Evolutionary conservation across 2,113 vertebrate species (phyloP).

Genomic region (Diadophis punctatus): DNA sequence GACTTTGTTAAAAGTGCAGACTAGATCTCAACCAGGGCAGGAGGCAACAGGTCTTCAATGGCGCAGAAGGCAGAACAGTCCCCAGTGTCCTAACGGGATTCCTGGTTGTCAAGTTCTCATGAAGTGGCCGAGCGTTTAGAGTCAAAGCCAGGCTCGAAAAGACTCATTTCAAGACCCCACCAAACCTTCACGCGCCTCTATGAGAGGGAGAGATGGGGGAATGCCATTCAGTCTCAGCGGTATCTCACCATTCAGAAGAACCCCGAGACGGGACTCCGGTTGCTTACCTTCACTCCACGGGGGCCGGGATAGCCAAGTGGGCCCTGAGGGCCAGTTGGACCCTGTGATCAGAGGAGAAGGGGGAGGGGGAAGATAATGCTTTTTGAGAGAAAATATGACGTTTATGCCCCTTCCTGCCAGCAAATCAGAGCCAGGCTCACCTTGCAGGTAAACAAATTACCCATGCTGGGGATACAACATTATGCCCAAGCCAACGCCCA

Average conservation of each 20-base stretch:
- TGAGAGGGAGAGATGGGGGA: not conserved
- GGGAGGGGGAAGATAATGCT: not conserved
- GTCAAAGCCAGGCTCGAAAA: not conserved
- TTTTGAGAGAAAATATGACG: not conserved
- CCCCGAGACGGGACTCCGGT: fast-evolving
- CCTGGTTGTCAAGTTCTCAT: not conserved
- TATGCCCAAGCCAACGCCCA: not conserved
- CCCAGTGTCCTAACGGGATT: not conserved
- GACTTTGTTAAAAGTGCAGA: not conserved
- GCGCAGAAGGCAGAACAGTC: not conserved
- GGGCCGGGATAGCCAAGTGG: constrained; percentile 92
- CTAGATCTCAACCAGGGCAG: not conserved
- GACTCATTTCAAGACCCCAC: not conserved
- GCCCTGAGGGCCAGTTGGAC: constrained; percentile 91
- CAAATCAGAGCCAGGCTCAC: not conserved
- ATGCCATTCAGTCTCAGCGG: not conserved
- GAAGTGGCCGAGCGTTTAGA: not conserved
- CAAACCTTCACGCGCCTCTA: not conserved
- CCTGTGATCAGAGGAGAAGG: constrained; percentile 64
- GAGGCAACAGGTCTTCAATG: not conserved
- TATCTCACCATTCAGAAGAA: fast-evolving
- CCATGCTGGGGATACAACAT: not conserved
- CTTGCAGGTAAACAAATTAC: not conserved
- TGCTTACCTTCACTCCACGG: constrained; percentile 91
- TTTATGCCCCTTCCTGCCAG: not conserved